A percentile compares a stretch with the other conserved stretches of the same genome.
phyloP scores from a whole-genome alignment of 2,888 invertebrate genomes.

The Caenorhabditis sulstoni region DNA sequence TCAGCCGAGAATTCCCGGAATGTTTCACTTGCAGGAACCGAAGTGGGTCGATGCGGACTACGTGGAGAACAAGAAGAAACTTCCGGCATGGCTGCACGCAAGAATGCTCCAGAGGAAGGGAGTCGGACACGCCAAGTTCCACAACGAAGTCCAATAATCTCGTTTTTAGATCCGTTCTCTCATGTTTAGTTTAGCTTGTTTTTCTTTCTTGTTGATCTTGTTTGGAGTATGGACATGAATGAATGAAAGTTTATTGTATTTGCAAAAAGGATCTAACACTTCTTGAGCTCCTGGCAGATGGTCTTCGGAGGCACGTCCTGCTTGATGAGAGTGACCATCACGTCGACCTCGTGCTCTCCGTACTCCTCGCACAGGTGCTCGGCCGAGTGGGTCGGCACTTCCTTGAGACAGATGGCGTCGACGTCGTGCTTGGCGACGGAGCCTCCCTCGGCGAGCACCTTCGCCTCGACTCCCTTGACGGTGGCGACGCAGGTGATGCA shows the following conservation, averaged over 20 bases:
- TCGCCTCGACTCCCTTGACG: constrained; percentile 53
- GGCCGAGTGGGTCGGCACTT: constrained; percentile 44
- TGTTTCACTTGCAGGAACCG: constrained; percentile 57
- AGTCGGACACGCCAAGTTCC: constrained; percentile 37
- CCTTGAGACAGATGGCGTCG: constrained; percentile 45
- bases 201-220: background rate
- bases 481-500: constrained; percentile 59
- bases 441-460: constrained; percentile 36
- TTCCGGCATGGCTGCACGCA: constrained; percentile 75
- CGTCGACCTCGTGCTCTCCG: constrained; percentile 52
- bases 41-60: constrained; percentile 77
- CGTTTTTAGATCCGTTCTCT: background rate
- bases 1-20: constrained; percentile 2
- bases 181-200: constrained; percentile 14
- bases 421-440: constrained; percentile 47
- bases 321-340: constrained; percentile 47
- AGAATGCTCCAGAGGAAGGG: constrained; percentile 42
- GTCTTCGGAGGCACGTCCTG: constrained; percentile 53
- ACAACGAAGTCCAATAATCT: constrained; percentile 34
- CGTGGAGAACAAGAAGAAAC: constrained; percentile 71
- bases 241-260: constrained; percentile 1
- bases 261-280: constrained; percentile 28
- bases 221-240: background rate
- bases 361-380: constrained; percentile 55
- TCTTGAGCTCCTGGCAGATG: constrained; percentile 56